phyloP scores from a whole-genome alignment of 2,888 invertebrate species.

The Acronicta alni region DNA sequence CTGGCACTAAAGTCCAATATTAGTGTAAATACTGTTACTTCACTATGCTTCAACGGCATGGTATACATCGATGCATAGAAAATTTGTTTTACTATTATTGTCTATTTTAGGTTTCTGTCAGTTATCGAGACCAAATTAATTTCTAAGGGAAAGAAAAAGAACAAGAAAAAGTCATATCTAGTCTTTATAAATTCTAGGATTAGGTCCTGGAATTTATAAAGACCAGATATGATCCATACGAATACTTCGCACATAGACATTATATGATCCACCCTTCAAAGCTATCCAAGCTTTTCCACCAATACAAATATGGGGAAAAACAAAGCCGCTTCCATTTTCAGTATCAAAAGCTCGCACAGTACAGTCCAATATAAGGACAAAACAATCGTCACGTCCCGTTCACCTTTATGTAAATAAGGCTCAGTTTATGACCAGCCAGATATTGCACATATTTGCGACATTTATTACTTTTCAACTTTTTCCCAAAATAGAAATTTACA shows the following conservation, averaged over 20 bases:
- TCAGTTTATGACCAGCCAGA: conserved; percentile 51
- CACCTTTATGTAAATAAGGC: conserved; percentile 65
- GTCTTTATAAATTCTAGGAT: no score
- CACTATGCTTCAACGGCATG: no score
- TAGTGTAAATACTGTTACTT: no score
- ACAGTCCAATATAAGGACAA: conserved; percentile 21
- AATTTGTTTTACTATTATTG: no score
- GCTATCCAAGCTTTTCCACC: not conserved
- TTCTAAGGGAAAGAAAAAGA: no score
- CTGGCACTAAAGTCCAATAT: no score
- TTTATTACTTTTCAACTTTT: conserved; percentile 13
- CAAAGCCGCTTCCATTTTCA: conserved; percentile 12
- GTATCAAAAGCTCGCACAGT: conserved; percentile 15
- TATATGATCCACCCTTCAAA: not conserved
- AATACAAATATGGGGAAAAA: conserved; percentile 10
- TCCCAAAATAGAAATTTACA: not conserved
- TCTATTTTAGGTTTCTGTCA: no score
- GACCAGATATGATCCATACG: not conserved
- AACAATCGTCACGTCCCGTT: conserved; percentile 66
- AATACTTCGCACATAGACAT: not conserved
- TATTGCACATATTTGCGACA: conserved; percentile 28
- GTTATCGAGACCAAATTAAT: no score
- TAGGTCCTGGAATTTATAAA: no score
- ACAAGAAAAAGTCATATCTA: no score
- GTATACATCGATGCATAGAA: no score